A percentile compares a stretch with the other conserved stretches of the same genome.
phyloP scores from a whole-genome alignment of 2,888 invertebrate species.

The Psylliodes chrysocephalus region DNA sequence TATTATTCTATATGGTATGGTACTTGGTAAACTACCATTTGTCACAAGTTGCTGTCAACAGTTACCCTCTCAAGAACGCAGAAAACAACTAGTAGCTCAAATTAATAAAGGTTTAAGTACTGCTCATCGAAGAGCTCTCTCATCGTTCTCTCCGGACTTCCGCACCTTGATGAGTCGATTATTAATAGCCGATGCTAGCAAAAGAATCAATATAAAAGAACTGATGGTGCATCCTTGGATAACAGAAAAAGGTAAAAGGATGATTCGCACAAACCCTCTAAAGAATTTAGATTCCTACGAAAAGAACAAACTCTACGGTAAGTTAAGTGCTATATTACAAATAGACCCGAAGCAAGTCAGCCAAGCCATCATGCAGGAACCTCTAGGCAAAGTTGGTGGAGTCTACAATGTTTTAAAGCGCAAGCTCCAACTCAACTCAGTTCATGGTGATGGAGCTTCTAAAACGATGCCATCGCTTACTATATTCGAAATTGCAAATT shows the following conservation, averaged over 20 bases:
- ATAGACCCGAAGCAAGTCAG: conserved; percentile 64
- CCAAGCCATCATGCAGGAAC: conserved; percentile 67
- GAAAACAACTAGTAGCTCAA: conserved; percentile 72
- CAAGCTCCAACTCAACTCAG: conserved; percentile 44
- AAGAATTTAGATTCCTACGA: conserved; percentile 59
- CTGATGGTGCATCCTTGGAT: conserved; percentile 72
- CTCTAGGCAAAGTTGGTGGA: conserved; percentile 70
- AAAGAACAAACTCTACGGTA: conserved; percentile 41
- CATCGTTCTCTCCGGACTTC: conserved; percentile 64
- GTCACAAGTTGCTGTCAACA: conserved; percentile 61
- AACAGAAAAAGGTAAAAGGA: conserved; percentile 65
- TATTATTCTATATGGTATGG: conserved; percentile 80
- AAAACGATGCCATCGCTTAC: conserved; percentile 43
- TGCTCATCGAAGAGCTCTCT: conserved; percentile 68
- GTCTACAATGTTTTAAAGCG: conserved; percentile 70
- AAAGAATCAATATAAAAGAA: conserved; percentile 69
- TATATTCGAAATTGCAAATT: conserved; percentile 33
- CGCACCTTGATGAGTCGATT: conserved; percentile 66
- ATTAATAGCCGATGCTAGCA: conserved; percentile 67
- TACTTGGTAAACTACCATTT: conserved; percentile 78
- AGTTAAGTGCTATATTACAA: conserved; percentile 67
- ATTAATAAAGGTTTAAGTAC: conserved; percentile 74
- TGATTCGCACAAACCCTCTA: conserved; percentile 67
- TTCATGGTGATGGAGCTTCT: conserved; percentile 53
- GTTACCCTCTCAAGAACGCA: conserved; percentile 67